Evolutionary conservation across 2,797 vertebrate species (phyloP), one percentile per base, ranked within the genome.

Genomic region (Chrysocyon brachyurus): DNA sequence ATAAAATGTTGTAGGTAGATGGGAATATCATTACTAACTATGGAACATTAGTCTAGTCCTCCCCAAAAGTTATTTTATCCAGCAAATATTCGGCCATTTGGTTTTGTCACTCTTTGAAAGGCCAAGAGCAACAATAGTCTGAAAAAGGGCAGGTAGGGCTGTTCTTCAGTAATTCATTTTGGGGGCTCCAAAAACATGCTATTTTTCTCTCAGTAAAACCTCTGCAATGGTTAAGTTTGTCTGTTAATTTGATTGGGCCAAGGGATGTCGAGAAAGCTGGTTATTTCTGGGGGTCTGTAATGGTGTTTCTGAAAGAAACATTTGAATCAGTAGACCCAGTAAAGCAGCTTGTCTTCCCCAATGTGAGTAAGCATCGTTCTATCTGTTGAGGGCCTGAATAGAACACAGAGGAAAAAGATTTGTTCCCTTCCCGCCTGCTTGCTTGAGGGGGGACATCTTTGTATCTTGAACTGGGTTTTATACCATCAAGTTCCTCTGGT

Each of bases 51-150:
- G 31, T 79, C 24, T 14, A 28, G 6, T 63, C 61, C 61, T 28
- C 49, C 61, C 52, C 21, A 8, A 81, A 91, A 84, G 57, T 78
- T 63, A 79, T 85, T 78, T 66, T 93, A 59, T 40, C 61, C 28
- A 79, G 49, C 49, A 96, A 73, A 82, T 21, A 73, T 61, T 89
- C 49, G 59, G 70, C 49, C 59, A 83, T 83, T 52, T 73, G 40
- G 33, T 70, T 94, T 81, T 81, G 26, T 70, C 52, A 57, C 36
- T 49, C 31, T 91, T 86, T 52, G 57, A 81, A 77, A 90, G 28
- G 15, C 54, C 40, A 88, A 87, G n/a, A 93, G 46, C 77, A 95
- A 40, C 24, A 92, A 54, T 90, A 81, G 81, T 33, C 19, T 93
- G 75, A 52, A 85, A 94, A 91, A 14, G 2, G 19, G 31, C 11